Evolutionary conservation across 2,113 vertebrate species (phyloP).

Genomic region (Megalops atlanticus): DNA sequence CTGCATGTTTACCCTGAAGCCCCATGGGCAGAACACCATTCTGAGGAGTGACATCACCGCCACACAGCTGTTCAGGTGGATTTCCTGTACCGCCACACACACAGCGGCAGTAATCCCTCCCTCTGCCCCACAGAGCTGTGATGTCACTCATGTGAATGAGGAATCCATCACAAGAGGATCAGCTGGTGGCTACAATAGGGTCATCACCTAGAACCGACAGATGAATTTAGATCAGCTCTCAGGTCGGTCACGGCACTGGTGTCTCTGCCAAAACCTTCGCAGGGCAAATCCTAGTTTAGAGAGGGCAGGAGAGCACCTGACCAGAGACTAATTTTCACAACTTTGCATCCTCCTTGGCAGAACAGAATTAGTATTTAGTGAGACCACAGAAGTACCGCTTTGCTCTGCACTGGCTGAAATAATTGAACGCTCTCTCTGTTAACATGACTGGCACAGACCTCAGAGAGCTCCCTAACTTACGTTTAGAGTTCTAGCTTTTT

Average conservation of each 20-base stretch:
- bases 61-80: neutral
- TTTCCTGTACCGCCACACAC: neutral
- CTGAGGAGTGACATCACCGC: neutral
- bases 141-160: neutral
- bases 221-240: too few relatives aligned
- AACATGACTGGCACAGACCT: too few relatives aligned
- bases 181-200: neutral
- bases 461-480: too few relatives aligned
- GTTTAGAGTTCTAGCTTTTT: too few relatives aligned
- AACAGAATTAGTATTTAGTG: too few relatives aligned
- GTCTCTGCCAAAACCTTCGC: neutral
- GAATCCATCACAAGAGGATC: neutral
- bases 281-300: neutral
- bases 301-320: neutral
- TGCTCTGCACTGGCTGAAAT: too few relatives aligned
- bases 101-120: conserved; percentile 10
- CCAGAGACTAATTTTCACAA: neutral
- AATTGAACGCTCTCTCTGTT: too few relatives aligned
- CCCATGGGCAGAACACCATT: neutral
- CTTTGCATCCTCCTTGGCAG: too few relatives aligned
- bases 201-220: neutral
- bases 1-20: neutral
- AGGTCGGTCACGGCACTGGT: neutral
- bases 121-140: neutral
- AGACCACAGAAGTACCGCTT: too few relatives aligned